These are phyloP conservation scores for Erythrocercus mccallii DNA, from an alignment of 2,113 vertebrate species.

Conservation along the genomic window DNA sequence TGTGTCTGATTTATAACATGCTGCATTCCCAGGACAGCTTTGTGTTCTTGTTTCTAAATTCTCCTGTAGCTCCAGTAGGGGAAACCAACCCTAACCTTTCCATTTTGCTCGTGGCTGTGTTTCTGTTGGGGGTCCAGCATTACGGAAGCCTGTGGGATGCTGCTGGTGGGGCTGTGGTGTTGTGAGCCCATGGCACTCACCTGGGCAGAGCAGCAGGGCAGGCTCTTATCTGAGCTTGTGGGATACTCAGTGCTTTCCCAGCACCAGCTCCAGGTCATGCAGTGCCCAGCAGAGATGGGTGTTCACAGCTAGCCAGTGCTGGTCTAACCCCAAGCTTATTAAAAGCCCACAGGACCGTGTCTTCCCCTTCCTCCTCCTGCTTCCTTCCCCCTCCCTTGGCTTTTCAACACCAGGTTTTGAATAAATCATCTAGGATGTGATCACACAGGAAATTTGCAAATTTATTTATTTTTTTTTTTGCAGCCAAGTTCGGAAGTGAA, in stretches of 20 bases:
- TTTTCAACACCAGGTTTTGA: conserved; percentile 31
- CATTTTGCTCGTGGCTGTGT: neutral
- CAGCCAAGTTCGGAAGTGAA: conserved; percentile 25
- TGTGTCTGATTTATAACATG: neutral
- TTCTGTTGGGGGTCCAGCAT: fast-evolving
- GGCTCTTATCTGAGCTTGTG: neutral
- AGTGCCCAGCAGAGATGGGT: fast-evolving
- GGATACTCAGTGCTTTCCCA: neutral
- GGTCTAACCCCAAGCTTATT: neutral
- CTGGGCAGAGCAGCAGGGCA: neutral
- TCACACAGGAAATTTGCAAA: neutral
- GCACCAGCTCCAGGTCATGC: neutral
- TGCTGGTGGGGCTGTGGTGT: neutral
- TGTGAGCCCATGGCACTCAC: fast-evolving
- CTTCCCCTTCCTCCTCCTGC: conserved; percentile 37
- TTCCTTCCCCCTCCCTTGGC: conserved; percentile 19
- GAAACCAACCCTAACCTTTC: neutral
- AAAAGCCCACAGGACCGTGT: neutral
- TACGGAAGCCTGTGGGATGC: neutral
- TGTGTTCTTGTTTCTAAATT: neutral
- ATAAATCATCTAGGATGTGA: conserved; percentile 55
- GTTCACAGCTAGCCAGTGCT: neutral
- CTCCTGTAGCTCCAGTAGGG: neutral
- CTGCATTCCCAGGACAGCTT: neutral
- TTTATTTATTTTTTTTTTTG: neutral